Conservation (phyloP, 2,888 invertebrate species). For the Hololepta plana region DNA sequence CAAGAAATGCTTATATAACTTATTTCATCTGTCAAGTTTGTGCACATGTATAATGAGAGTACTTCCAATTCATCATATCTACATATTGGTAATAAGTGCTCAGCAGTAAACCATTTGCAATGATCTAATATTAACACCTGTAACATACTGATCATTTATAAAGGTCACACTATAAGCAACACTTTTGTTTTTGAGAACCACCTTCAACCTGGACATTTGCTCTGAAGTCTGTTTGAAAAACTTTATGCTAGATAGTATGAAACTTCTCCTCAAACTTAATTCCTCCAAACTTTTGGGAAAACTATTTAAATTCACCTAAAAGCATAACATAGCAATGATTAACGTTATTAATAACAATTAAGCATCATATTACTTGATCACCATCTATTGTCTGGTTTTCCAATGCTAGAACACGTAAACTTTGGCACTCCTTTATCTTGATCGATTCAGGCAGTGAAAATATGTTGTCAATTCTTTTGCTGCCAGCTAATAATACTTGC, state of each 20-base stretch:
- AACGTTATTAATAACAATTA: background rate
- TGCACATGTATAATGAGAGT: slow-evolving; percentile 45
- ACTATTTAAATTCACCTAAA: slow-evolving; percentile 40
- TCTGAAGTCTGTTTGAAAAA: slow-evolving; percentile 17
- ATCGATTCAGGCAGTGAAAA: too few species aligned
- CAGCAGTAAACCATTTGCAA: slow-evolving; percentile 58
- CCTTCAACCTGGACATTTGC: slow-evolving; percentile 10
- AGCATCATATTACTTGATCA: slow-evolving; percentile 11
- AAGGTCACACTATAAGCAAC: slow-evolving; percentile 1
- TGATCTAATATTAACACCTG: slow-evolving; percentile 52
- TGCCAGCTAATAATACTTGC: too few species aligned
- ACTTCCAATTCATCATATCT: slow-evolving; percentile 44
- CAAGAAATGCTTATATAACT: slow-evolving; percentile 61
- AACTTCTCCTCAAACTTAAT: slow-evolving; percentile 35
- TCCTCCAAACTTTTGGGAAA: slow-evolving; percentile 45
- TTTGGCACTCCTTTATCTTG: too few species aligned
- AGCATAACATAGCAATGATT: slow-evolving; percentile 10
- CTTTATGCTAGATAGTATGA: slow-evolving; percentile 13
- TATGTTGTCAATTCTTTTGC: too few species aligned
- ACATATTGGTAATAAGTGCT: slow-evolving; percentile 52
- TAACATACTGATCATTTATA: slow-evolving; percentile 9
- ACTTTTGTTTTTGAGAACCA: slow-evolving; percentile 6
- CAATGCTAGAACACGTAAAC: slow-evolving; percentile 21
- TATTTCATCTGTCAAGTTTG: slow-evolving; percentile 37
- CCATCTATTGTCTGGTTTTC: slow-evolving; percentile 20